Base-by-base conservation (phyloP, 2,888 invertebrate genomes). In the Campaea margaritaria region DNA sequence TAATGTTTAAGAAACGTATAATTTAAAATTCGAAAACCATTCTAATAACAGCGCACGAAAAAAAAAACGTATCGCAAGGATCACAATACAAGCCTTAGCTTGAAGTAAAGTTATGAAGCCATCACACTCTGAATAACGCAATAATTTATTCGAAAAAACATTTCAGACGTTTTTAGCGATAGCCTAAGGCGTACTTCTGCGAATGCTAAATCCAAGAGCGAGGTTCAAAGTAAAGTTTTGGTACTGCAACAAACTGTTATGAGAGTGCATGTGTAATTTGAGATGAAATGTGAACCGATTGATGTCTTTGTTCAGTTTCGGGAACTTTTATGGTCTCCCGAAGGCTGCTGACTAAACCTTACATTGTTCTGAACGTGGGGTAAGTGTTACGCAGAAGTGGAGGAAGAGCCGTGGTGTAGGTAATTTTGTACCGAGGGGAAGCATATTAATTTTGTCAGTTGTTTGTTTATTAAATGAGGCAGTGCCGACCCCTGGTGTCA, bases 271-370 rank as follows among this genome's bases (percentile, higher is more conserved):
- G 79, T 86, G 88, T 84, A 86, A 90, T 91, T 91, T 88, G 84
- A 82, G 85, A 84, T 89, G 88, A 91, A 89, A 90, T 91, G 91
- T 89, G 88, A 82, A 82, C 83, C 87, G 77, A 83, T 89, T 89
- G 88, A 91, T 91, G 91, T 90, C 91, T 91, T 89, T 89, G 90
- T 91, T 89, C 86, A 78, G 69, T 78, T 82, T 83, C 73, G 74
- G 70, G 68, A 78, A 56, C 38, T 76, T 70, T 89, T 89, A 89
- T 78, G 80, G 72, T 72, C 72, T 72, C 82, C 83, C 82, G 73
- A 81, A 80, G 84, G 83, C 83, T 87, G 83, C 86, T 87, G 85
- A 84, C 82, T 86, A 82, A 86, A 82, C 72, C 70, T 70, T 80
- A 84, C 87, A 89, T 86, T 89, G 88, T 90, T 80, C 67, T 31